phyloP scores from a whole-genome alignment of 2,888 invertebrate genomes.

The Drosophila bunnanda region DNA sequence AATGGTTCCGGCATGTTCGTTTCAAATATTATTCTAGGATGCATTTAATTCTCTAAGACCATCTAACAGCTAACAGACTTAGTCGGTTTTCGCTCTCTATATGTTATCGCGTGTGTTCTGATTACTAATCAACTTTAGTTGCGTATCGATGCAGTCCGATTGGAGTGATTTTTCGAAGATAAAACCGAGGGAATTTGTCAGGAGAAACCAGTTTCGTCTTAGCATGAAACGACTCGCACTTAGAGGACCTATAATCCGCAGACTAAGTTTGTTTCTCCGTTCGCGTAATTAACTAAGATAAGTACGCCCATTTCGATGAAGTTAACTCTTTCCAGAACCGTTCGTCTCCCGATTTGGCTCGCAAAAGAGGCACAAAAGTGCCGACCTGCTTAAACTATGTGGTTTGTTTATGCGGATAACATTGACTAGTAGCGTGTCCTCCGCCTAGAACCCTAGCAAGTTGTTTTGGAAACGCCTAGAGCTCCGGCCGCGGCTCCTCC shows the following conservation, averaged over 20 bases:
- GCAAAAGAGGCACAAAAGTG: conserved; percentile 39
- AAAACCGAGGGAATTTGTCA: conserved; percentile 29
- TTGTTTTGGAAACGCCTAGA: conserved; percentile 22
- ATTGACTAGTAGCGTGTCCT: conserved; percentile 32
- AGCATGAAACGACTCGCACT: conserved; percentile 20
- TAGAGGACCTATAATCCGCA: conserved; percentile 54
- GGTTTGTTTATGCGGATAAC: conserved; percentile 33
- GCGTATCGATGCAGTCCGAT: conserved; percentile 27
- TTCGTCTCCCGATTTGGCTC: background rate
- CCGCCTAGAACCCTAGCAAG: conserved; percentile 15
- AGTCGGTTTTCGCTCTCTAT: conserved; percentile 54
- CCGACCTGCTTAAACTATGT: conserved; percentile 45
- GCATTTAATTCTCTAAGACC: conserved; percentile 63
- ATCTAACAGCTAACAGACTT: conserved; percentile 75
- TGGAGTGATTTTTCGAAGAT: conserved; percentile 14
- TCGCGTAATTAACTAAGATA: conserved; percentile 29
- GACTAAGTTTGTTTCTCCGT: conserved; percentile 54
- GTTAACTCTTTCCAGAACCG: conserved; percentile 59
- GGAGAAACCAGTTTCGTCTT: conserved; percentile 67
- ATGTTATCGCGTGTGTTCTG: background rate
- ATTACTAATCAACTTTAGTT: conserved; percentile 10
- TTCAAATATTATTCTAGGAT: conserved; percentile 43
- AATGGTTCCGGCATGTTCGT: conserved; percentile 21
- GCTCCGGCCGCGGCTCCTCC: background rate
- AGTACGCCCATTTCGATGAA: conserved; percentile 52